A percentile compares a stretch with the other conserved stretches of the same genome.
These are phyloP conservation scores for Dascillus cervinus DNA, from an alignment of 2,888 invertebrate species.

Conservation along the genomic window DNA sequence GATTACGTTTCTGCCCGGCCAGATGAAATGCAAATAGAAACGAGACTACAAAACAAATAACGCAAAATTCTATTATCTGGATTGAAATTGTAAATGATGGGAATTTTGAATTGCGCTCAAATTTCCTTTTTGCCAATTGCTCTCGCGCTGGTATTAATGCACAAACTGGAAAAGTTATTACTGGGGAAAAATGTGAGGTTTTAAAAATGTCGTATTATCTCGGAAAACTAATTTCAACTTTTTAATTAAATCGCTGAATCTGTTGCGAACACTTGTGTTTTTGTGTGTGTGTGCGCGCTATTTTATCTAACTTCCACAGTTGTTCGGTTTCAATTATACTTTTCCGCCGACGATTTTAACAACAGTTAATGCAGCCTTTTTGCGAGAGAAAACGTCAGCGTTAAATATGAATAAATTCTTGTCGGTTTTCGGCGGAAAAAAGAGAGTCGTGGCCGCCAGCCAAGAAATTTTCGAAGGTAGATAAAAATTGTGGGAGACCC, in stretches of 20 bases:
- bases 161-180: too few relatives aligned
- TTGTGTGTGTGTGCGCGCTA: too few relatives aligned
- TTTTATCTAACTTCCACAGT: slow-evolving; percentile 35
- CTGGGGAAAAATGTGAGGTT: slow-evolving; percentile 32
- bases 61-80: slow-evolving; percentile 11
- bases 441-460: too few relatives aligned
- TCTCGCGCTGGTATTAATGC: too few relatives aligned
- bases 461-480: too few relatives aligned
- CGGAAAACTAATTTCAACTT: slow-evolving; percentile 45
- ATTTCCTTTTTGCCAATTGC: slow-evolving; percentile 24
- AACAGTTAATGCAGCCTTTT: too few relatives aligned
- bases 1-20: too few relatives aligned
- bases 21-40: slow-evolving; percentile 10
- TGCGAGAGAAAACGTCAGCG: too few relatives aligned
- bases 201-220: slow-evolving; percentile 42
- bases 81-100: slow-evolving; percentile 10
- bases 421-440: too few relatives aligned
- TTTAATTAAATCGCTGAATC: slow-evolving; percentile 41
- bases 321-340: slow-evolving; percentile 14
- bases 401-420: too few relatives aligned
- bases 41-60: slow-evolving; percentile 7
- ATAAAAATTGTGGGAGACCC: too few relatives aligned
- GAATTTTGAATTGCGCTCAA: slow-evolving; percentile 15
- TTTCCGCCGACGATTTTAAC: too few relatives aligned
- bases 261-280: slow-evolving; percentile 30